A percentile compares a stretch with the other conserved stretches of the same genome.
Evolutionary conservation across 2,888 invertebrate genomes (phyloP).

Genomic region (Spodoptera picta): DNA sequence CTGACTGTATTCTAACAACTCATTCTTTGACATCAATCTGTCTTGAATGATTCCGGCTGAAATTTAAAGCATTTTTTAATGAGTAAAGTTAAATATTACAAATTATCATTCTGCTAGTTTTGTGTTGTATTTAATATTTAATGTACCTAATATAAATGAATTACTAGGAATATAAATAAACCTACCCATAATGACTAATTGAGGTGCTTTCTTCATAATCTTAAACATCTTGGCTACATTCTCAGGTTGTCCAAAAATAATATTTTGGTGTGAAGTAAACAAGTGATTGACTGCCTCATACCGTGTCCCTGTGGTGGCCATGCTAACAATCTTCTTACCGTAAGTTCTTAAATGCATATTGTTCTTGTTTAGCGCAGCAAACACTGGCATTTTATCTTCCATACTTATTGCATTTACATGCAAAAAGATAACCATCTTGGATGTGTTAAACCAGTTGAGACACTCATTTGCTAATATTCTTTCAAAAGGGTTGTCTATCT

Average conservation of each 20-base stretch:
- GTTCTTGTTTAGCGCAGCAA: slow-evolving; percentile 89
- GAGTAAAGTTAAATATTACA: not conserved
- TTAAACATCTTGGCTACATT: slow-evolving; percentile 90
- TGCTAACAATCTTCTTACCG: slow-evolving; percentile 89
- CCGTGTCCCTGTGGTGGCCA: slow-evolving; percentile 91
- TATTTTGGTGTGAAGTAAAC: slow-evolving; percentile 90
- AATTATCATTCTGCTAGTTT: not conserved
- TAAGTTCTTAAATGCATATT: slow-evolving; percentile 92
- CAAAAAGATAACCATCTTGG: slow-evolving; percentile 91
- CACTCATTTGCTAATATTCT: slow-evolving; percentile 92
- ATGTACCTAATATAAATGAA: not conserved
- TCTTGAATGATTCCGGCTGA: slow-evolving; percentile 93
- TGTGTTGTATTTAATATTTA: too few species aligned
- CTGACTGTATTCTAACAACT: slow-evolving; percentile 90
- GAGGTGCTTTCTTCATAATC: slow-evolving; percentile 91
- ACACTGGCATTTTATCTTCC: slow-evolving; percentile 90
- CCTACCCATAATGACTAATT: slow-evolving; percentile 91
- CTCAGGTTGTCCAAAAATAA: slow-evolving; percentile 92
- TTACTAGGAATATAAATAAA: slow-evolving; percentile 18
- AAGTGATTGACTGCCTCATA: slow-evolving; percentile 91
- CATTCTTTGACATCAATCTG: slow-evolving; percentile 90
- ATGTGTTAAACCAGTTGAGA: slow-evolving; percentile 91
- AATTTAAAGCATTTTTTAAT: slow-evolving; percentile 51
- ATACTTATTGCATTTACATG: slow-evolving; percentile 92
- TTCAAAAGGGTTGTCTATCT: slow-evolving; percentile 91